Conservation (phyloP, 1,140 invertebrate genomes). For the Cataglyphis hispanica region DNA sequence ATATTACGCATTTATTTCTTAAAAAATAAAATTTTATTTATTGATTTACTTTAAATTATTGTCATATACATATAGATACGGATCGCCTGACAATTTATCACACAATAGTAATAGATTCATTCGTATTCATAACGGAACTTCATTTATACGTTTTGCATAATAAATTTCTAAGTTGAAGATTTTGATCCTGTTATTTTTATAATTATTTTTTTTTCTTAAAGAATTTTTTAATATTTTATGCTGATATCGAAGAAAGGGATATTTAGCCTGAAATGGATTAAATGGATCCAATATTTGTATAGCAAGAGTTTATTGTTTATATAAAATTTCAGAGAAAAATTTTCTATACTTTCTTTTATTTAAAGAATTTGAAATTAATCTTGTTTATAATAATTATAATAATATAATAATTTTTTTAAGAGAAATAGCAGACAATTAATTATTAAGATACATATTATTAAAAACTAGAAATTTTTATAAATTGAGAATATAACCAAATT, state of each 20-base stretch:
- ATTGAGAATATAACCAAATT: too few relatives aligned
- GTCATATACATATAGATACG: too few relatives aligned
- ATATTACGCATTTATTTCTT: background rate
- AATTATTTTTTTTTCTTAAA: background rate
- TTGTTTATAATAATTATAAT: too few relatives aligned
- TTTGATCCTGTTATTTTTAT: background rate
- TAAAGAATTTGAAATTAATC: background rate
- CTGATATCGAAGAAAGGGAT: background rate
- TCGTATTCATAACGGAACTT: background rate
- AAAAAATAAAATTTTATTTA: background rate
- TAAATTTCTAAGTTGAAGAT: background rate
- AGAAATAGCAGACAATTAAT: too few relatives aligned
- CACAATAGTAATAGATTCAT: background rate
- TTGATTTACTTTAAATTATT: background rate
- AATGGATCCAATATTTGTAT: background rate
- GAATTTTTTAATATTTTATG: background rate
- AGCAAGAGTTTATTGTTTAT: background rate
- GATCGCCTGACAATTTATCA: background rate
- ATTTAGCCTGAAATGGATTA: background rate
- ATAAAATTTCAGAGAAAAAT: background rate
- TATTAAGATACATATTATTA: too few relatives aligned
- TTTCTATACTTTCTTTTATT: background rate
- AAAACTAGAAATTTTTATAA: too few relatives aligned
- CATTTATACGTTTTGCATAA: background rate
- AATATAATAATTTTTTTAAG: too few relatives aligned